phyloP scores from a whole-genome alignment of 2,113 vertebrate genomes.

The Microcebus jonahi region DNA sequence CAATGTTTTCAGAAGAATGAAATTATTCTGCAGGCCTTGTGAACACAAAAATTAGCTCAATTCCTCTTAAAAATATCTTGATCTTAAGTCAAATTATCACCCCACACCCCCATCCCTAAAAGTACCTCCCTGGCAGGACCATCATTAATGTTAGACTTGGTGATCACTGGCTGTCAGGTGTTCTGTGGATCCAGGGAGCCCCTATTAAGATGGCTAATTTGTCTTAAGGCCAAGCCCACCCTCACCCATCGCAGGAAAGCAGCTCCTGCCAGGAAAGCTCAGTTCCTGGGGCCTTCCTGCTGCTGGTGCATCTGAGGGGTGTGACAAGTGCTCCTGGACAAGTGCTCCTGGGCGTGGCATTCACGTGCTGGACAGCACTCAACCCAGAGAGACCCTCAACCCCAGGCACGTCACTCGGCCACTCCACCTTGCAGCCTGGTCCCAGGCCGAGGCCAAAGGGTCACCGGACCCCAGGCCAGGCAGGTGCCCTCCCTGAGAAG shows the following conservation, averaged over 20 bases:
- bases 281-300: background rate
- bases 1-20: background rate
- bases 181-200: background rate
- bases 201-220: too few relatives aligned
- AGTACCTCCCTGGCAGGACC: background rate
- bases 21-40: background rate
- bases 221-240: background rate
- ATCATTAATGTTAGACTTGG: background rate
- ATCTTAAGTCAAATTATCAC: background rate
- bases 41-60: background rate
- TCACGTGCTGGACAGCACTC: too few relatives aligned
- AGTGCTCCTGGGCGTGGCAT: fast-evolving
- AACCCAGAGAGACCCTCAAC: background rate
- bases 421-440: background rate
- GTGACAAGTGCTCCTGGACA: fast-evolving
- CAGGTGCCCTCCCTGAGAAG: too few relatives aligned
- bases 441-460: background rate
- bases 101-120: too few relatives aligned
- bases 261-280: background rate
- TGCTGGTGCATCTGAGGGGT: background rate
- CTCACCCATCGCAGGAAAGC: background rate
- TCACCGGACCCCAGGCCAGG: background rate
- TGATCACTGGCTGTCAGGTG: background rate
- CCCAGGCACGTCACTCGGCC: background rate
- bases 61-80: background rate